Percentiles rank a stretch among this genome's conserved stretches.
Conservation (phyloP, 2,113 vertebrate species). For the Apteryx mantelli region DNA sequence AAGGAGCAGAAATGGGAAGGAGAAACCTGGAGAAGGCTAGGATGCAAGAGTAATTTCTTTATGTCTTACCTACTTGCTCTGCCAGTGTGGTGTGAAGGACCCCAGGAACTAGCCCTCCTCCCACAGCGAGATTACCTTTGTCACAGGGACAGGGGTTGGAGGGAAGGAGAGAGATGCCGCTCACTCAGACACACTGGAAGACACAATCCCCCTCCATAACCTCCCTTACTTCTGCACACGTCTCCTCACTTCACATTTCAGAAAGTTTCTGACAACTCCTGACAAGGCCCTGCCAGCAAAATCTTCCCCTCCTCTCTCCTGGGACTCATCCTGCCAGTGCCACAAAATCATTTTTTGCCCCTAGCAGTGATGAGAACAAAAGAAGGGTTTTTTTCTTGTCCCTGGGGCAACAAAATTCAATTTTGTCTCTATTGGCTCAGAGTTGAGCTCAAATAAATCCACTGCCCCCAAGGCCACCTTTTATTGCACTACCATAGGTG, state of each 20-base stretch:
- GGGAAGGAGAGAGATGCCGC: neutral
- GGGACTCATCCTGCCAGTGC: neutral
- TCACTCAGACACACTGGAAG: neutral
- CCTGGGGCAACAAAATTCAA: conserved; percentile 52
- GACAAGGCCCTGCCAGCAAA: neutral
- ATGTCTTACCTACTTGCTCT: neutral
- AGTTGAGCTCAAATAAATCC: conserved; percentile 45
- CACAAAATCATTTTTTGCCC: conserved; percentile 3
- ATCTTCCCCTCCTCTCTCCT: neutral
- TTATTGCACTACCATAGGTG: conserved; percentile 19
- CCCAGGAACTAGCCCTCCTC: neutral
- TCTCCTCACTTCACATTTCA: neutral
- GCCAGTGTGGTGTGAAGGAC: neutral
- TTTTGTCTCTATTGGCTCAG: conserved; percentile 52
- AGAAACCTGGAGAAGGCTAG: neutral
- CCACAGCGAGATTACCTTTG: neutral
- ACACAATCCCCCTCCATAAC: neutral
- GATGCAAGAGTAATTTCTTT: neutral
- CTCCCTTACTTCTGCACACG: neutral
- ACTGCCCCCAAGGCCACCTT: neutral
- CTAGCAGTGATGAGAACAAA: conserved; percentile 3
- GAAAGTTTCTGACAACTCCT: neutral
- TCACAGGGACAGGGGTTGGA: neutral
- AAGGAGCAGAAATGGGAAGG: neutral
- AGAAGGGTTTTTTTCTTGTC: conserved; percentile 16